phyloP scores from a whole-genome alignment of 2,113 vertebrate species.

The Seriola quinqueradiata region DNA sequence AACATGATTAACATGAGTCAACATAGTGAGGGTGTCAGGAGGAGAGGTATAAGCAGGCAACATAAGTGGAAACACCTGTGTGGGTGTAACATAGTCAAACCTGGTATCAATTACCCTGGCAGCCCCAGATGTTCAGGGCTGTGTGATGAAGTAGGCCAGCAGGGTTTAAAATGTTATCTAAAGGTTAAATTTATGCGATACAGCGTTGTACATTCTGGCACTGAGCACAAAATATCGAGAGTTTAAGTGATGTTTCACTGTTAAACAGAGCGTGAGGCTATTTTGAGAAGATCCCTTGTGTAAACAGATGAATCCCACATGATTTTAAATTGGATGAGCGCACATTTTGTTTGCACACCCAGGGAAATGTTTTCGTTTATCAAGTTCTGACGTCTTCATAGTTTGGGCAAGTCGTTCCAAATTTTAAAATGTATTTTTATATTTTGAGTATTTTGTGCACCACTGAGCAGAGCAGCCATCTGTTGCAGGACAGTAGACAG shows the following conservation, averaged over 20 bases:
- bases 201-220: background rate
- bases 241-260: constrained; percentile 22
- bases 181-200: background rate
- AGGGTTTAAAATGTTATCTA: background rate
- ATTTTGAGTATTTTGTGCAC: constrained; percentile 22
- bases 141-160: background rate
- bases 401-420: background rate
- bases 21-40: background rate
- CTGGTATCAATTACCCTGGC: background rate
- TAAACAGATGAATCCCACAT: constrained; percentile 20
- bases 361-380: background rate
- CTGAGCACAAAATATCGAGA: background rate
- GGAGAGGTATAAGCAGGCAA: background rate
- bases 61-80: background rate
- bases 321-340: constrained; percentile 4
- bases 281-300: constrained; percentile 10
- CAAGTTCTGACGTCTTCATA: constrained; percentile 10
- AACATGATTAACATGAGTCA: background rate
- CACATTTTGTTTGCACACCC: background rate
- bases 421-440: constrained; percentile 9
- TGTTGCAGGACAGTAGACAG: constrained; percentile 47
- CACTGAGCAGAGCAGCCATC: constrained; percentile 44
- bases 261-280: constrained; percentile 20
- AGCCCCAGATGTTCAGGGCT: background rate
- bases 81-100: background rate